Conservation (phyloP, 1,140 invertebrate genomes). For the Pomacea maculata region DNA sequence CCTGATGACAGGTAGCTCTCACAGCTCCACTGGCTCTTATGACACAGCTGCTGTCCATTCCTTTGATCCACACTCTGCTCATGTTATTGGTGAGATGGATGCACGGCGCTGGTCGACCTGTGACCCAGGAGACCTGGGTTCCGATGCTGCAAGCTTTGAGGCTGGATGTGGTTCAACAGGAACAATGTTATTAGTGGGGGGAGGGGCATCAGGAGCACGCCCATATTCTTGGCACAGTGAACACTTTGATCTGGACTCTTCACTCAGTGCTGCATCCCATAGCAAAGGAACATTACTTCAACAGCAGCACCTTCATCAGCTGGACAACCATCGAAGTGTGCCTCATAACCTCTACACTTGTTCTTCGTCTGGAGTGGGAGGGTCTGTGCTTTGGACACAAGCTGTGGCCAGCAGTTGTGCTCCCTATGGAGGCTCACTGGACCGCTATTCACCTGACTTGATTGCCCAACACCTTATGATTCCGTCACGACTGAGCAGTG, state of each 20-base stretch:
- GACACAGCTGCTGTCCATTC: constrained; percentile 55
- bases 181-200: constrained; percentile 41
- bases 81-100: constrained; percentile 51
- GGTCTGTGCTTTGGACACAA: constrained; percentile 37
- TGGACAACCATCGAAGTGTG: constrained; percentile 51
- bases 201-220: constrained; percentile 35
- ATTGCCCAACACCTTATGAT: constrained; percentile 52
- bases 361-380: not conserved
- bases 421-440: constrained; percentile 25
- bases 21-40: constrained; percentile 47
- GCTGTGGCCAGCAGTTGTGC: constrained; percentile 34
- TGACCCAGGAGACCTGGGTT: constrained; percentile 32
- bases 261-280: constrained; percentile 20
- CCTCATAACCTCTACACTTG: constrained; percentile 5
- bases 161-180: constrained; percentile 24
- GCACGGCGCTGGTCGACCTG: constrained; percentile 51
- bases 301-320: constrained; percentile 18
- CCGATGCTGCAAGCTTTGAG: not conserved
- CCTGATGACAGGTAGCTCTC: constrained; percentile 40
- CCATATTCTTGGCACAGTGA: constrained; percentile 62
- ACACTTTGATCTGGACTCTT: constrained; percentile 56
- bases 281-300: constrained; percentile 1
- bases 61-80: constrained; percentile 49
- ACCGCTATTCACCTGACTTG: constrained; percentile 44
- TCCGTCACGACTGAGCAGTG: constrained; percentile 51